phyloP scores from a whole-genome alignment of 2,113 vertebrate genomes.

The Climacteris rufus region DNA sequence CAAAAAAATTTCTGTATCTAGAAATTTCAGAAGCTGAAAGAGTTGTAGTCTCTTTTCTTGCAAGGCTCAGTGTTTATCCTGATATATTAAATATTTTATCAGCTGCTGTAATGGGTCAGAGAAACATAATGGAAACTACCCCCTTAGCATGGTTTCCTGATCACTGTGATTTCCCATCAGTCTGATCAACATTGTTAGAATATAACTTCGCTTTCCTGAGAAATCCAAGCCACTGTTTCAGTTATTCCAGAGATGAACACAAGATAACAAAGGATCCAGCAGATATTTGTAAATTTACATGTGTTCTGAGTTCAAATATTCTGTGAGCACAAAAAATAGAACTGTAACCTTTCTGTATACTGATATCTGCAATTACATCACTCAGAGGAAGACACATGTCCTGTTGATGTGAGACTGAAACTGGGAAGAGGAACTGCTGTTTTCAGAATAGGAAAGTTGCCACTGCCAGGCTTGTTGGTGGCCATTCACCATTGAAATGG shows the following conservation, averaged over 20 bases:
- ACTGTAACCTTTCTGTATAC: neutral
- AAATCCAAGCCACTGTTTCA: neutral
- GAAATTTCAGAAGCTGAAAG: neutral
- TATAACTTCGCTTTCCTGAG: neutral
- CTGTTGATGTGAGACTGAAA: constrained; percentile 39
- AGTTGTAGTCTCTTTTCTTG: neutral
- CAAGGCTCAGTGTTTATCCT: neutral
- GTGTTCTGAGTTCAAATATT: neutral
- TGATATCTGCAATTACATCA: neutral
- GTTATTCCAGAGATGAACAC: neutral
- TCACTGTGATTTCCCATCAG: neutral
- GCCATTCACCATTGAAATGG: neutral
- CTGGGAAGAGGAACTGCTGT: constrained; percentile 35
- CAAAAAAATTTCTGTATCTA: neutral
- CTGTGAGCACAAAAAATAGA: neutral
- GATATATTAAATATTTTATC: neutral
- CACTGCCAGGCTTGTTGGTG: neutral
- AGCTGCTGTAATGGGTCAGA: neutral
- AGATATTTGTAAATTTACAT: neutral
- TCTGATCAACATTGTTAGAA: neutral
- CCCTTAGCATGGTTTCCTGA: neutral
- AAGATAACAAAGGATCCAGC: neutral
- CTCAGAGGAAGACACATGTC: constrained; percentile 30
- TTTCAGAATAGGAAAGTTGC: constrained; percentile 29
- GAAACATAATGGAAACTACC: neutral